Conservation (phyloP, 2,113 vertebrate genomes). For the Corvus hawaiiensis region DNA sequence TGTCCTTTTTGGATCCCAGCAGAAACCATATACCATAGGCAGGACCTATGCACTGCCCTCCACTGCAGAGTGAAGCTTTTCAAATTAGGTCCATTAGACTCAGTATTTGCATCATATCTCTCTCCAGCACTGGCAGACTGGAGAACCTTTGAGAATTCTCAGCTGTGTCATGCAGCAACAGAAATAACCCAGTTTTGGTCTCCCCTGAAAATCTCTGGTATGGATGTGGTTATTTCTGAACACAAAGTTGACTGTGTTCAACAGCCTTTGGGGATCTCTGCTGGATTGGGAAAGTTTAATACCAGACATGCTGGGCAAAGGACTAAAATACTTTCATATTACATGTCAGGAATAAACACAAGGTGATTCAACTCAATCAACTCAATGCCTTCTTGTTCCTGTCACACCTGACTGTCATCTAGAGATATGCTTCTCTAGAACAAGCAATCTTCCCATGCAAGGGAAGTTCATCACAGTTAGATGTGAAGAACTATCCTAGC, state of each 20-base stretch:
- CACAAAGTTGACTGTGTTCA: neutral
- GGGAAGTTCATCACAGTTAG: neutral
- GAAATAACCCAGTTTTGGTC: neutral
- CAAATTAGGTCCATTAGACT: neutral
- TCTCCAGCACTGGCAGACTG: neutral
- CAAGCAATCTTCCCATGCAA: neutral
- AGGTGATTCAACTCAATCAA: neutral
- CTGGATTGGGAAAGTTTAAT: neutral
- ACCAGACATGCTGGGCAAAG: neutral
- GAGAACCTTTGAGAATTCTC: conserved; percentile 5
- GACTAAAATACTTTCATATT: neutral
- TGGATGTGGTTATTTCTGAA: neutral
- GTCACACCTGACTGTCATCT: neutral
- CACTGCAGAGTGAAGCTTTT: neutral
- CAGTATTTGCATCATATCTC: neutral
- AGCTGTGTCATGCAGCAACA: neutral
- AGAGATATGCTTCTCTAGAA: neutral
- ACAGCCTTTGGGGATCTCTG: neutral
- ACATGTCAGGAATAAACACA: neutral
- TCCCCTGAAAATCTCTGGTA: neutral
- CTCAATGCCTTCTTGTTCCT: neutral
- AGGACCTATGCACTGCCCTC: neutral
- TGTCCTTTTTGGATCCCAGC: neutral
- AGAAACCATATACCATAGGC: neutral
- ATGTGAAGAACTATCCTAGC: neutral